phyloP scores from a whole-genome alignment of 1,140 invertebrate genomes.

The Arion vulgaris region DNA sequence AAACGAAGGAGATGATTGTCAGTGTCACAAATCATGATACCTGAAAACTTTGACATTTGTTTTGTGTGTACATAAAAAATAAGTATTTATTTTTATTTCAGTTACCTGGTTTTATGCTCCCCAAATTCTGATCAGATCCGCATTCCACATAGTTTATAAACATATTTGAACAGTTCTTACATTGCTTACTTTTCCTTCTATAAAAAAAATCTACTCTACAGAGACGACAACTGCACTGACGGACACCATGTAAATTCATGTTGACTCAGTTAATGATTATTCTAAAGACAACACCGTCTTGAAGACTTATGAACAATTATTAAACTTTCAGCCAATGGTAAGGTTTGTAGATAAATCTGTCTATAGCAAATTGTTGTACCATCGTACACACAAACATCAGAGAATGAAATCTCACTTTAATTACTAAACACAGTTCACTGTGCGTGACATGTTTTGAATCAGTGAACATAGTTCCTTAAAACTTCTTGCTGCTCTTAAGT shows the following conservation, averaged over 20 bases:
- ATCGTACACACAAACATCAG: not conserved
- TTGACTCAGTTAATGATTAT: not conserved
- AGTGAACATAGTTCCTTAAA: not conserved
- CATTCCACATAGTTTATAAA: not conserved
- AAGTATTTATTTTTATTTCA: too few relatives aligned
- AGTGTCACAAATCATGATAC: too few relatives aligned
- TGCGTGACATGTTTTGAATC: not conserved
- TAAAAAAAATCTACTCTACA: not conserved
- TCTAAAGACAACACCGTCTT: not conserved
- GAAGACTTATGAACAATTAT: not conserved
- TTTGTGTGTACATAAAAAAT: too few relatives aligned
- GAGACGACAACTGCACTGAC: not conserved
- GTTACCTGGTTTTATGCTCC: too few relatives aligned
- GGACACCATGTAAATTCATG: not conserved
- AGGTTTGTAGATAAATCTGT: too few relatives aligned
- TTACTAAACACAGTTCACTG: not conserved
- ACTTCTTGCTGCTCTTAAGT: too few relatives aligned
- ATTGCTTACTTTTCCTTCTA: not conserved
- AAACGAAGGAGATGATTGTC: too few relatives aligned
- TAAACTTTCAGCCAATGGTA: not conserved
- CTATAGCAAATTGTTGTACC: not conserved
- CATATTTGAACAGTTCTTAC: not conserved
- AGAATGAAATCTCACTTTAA: not conserved
- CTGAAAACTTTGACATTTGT: too few relatives aligned
- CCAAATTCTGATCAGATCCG: too few relatives aligned